phyloP scores from a whole-genome alignment of 2,888 invertebrate genomes.

The Brenthis hecate region DNA sequence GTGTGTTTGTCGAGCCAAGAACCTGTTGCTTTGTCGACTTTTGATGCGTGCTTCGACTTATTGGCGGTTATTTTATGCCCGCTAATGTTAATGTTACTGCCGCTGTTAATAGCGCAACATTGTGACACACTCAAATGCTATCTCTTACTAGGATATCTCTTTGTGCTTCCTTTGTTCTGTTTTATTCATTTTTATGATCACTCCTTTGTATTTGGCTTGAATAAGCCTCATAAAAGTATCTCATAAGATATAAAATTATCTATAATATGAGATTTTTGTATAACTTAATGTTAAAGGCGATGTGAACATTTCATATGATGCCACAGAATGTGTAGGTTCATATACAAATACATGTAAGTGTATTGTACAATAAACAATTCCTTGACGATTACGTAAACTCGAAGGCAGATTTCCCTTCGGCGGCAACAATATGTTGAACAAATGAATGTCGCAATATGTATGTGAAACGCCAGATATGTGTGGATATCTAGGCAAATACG shows the following conservation, averaged over 20 bases:
- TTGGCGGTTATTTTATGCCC: conserved; percentile 80
- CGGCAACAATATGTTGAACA: conserved; percentile 71
- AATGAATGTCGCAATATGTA: conserved; percentile 68
- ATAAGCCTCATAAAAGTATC: conserved; percentile 24
- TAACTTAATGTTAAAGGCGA: conserved; percentile 1
- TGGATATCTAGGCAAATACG: conserved; percentile 72
- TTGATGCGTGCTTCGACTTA: conserved; percentile 77
- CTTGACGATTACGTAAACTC: conserved; percentile 63
- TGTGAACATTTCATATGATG: conserved; percentile 9
- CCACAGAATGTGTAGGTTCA: conserved; percentile 12
- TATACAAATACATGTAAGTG: conserved; percentile 43
- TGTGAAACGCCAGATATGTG: conserved; percentile 62
- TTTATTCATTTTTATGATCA: conserved; percentile 46
- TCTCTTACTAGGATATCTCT: conserved; percentile 42
- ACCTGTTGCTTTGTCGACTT: conserved; percentile 80
- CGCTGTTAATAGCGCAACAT: conserved; percentile 70
- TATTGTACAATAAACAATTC: conserved; percentile 62
- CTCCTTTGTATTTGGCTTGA: conserved; percentile 18
- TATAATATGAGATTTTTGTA: not conserved
- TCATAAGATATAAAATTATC: conserved; percentile 18
- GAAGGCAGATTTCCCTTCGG: conserved; percentile 69
- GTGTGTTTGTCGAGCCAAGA: conserved; percentile 75
- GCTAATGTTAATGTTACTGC: conserved; percentile 76
- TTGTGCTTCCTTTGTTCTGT: conserved; percentile 48
- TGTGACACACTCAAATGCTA: conserved; percentile 53